Evolutionary conservation across 2,797 vertebrate species (phyloP), one percentile per base, ranked within the genome.

Genomic region (Fratercula arctica): DNA sequence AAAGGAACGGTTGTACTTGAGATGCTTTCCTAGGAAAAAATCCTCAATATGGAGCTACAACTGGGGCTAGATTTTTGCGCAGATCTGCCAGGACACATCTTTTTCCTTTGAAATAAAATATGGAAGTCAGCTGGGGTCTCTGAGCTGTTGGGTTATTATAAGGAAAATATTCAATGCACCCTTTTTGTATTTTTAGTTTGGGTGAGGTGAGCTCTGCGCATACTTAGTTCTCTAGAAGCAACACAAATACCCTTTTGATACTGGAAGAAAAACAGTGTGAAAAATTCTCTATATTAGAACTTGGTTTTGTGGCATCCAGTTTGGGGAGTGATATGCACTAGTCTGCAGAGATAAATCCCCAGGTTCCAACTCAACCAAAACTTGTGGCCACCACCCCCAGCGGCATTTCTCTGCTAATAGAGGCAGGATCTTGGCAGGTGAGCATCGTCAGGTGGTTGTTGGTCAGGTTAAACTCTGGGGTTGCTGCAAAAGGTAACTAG

Each of bases 11-110:
- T 51, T 83, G 89, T 46, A 50, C 69, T 91, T 11, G 18, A 89
- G 85, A 80, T 64, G 56, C n/a, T 89, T 89, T 87, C 37, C 85
- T 89, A 74, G 72, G 51, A 73, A 84, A 90, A 90, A 67, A 26
- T 73, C 23, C 56, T 93, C 84, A 51, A 20, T 57, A 48, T 85
- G 64, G 75, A 91, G 53, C 41, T 72, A n/a, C 53, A 43, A 2
- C 0, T 0, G 35, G 61, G 67, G 48, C 13, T 2, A 2, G 24
- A 67, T 80, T 87, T 80, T 45, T 83, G 56, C 4, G 1, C n/a
- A 16, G 67, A 69, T 70, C 78, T 92, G 77, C 78, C 54, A 43
- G 89, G 66, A 74, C 12, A 16, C 33, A 7, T 11, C 35, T 85
- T 67, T 74, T 50, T 13, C 21, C 39, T 90, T 76, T 72, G 57